phyloP scores from a whole-genome alignment of 2,113 vertebrate genomes.

The Apteryx mantelli region DNA sequence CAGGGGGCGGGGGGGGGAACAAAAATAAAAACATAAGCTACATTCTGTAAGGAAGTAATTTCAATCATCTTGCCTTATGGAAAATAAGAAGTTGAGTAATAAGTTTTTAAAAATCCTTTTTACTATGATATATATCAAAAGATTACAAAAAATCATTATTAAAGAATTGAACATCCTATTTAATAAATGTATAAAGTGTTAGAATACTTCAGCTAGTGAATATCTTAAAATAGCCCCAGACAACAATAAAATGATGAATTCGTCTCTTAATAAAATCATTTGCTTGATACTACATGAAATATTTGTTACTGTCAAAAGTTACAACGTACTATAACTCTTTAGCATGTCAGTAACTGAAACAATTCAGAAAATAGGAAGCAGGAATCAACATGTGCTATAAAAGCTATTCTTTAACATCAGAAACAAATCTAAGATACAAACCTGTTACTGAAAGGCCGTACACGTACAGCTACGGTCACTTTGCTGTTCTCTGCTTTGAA shows the following conservation, averaged over 20 bases:
- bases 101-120: not conserved
- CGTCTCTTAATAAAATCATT: not conserved
- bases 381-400: not conserved
- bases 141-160: not conserved
- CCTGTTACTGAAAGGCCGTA: conserved; percentile 91
- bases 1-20: fast-evolving
- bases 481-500: conserved; percentile 87
- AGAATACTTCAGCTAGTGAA: not conserved
- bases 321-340: not conserved
- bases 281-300: not conserved
- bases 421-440: conserved; percentile 51
- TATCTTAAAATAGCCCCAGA: not conserved
- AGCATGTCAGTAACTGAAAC: not conserved
- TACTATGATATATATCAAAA: not conserved
- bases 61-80: not conserved
- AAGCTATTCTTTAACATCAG: not conserved
- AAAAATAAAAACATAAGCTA: not conserved
- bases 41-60: not conserved
- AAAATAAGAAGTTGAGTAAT: not conserved
- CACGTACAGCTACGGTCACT: conserved; percentile 89
- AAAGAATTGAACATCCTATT: too few relatives aligned
- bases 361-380: not conserved
- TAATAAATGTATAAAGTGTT: not conserved
- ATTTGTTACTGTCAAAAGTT: not conserved
- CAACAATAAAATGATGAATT: not conserved